Evolutionary conservation across 2,888 invertebrate genomes (phyloP), one percentile per base, ranked within the genome.

Genomic region (Sepioteuthis lessoniana): DNA sequence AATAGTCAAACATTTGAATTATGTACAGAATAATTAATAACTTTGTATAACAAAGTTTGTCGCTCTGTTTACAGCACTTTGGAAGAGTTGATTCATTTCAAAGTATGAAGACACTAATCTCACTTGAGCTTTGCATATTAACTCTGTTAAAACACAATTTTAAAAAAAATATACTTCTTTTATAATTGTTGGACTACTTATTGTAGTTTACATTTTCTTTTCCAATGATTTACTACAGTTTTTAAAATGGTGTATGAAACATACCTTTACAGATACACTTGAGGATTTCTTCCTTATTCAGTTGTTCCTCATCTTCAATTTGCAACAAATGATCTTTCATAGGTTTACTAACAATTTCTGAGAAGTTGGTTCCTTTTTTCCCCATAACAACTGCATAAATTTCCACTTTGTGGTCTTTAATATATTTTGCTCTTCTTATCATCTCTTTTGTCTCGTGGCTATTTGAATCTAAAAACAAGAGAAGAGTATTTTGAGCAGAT

Each of bases 11-110:
- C 16, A n/a, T 76, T n/a, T n/a, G 10, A 76, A n/a, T 76, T 76
- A 8, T n/a, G n/a, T 76, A 10, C n/a, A n/a, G 76, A 76, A 76
- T 13, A 8, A 76, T 3, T 76, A 76, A 76, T 16, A 76, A 76
- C 76, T 76, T 76, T 76, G 76, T 76, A 76, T 76, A 76, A 76
- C 76, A 76, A 76, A 76, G 76, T n/a, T 76, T 76, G 76, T n/a
- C 10, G n/a, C n/a, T 76, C 76, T 76, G n/a, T 76, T 76, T n/a
- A 76, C 76, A 76, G 13, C 76, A 76, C 76, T 76, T 76, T 76
- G 76, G n/a, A 76, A 76, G 76, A 76, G 16, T 76, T 7, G n/a
- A 13, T n/a, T 76, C 76, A 3, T 76, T 13, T n/a, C 76, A n/a
- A 76, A n/a, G n/a, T 76, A n/a, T n/a, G 76, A n/a, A 76, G 76